A percentile compares a stretch with the other conserved stretches of the same genome.
phyloP scores from a whole-genome alignment of 2,797 vertebrate genomes.

The Clamator glandarius region DNA sequence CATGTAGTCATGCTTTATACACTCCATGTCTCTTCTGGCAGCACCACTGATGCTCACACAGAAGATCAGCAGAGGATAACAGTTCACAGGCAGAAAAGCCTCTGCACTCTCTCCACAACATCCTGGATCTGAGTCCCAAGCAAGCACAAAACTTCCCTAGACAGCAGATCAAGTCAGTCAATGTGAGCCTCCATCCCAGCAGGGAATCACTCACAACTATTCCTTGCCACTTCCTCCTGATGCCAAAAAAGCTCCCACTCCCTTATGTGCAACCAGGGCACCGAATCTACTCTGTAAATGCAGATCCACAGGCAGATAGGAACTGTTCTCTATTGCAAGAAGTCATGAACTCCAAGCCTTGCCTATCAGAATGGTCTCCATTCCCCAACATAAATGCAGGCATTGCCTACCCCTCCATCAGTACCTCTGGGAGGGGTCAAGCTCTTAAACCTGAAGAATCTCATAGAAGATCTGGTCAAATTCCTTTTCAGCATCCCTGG shows the following conservation, averaged over 20 bases:
- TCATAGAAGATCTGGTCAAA: not conserved
- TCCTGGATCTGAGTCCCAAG: not conserved
- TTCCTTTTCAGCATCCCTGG: not conserved
- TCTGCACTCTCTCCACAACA: not conserved
- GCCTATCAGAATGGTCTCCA: not conserved
- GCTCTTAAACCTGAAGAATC: not conserved
- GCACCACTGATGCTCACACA: not conserved
- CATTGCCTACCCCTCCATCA: not conserved
- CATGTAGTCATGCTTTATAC: not conserved
- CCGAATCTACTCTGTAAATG: not conserved
- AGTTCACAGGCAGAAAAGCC: not conserved
- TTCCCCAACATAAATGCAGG: not conserved
- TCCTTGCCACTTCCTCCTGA: not conserved
- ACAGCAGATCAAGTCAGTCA: not conserved
- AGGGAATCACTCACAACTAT: not conserved
- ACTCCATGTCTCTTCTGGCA: not conserved
- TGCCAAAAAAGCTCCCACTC: not conserved
- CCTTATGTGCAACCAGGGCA: not conserved
- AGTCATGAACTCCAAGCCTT: not conserved
- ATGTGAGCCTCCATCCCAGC: not conserved
- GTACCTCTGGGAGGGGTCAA: not conserved
- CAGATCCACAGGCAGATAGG: not conserved
- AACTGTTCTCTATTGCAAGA: not conserved
- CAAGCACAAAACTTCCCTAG: not conserved
- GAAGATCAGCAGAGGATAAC: not conserved